phyloP scores from a whole-genome alignment of 1,140 invertebrate species.

The Holcopasites calliopsidis region DNA sequence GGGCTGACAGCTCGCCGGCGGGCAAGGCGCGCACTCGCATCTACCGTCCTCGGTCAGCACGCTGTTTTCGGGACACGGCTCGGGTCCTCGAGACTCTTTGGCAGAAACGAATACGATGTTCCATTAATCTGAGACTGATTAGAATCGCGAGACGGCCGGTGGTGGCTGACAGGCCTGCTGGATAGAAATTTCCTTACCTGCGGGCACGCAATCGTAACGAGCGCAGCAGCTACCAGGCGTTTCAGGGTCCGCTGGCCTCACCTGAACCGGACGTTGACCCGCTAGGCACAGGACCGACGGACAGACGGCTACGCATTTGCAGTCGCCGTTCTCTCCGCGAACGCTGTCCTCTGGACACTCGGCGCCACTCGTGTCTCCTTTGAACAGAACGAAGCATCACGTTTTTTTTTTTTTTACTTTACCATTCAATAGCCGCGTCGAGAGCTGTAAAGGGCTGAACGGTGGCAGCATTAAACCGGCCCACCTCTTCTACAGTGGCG shows the following conservation, averaged over 20 bases:
- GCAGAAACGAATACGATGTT: background rate
- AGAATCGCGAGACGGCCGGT: background rate
- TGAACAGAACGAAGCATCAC: slow-evolving; percentile 26
- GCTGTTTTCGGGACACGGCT: slow-evolving; percentile 71
- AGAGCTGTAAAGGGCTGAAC: too few relatives aligned
- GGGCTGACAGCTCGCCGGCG: slow-evolving; percentile 65
- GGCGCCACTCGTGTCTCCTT: slow-evolving; percentile 13
- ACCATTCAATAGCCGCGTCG: too few relatives aligned
- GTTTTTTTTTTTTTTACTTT: background rate
- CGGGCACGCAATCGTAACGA: slow-evolving; percentile 48
- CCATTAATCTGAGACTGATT: too few relatives aligned
- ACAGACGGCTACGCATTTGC: slow-evolving; percentile 50
- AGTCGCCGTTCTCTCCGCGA: slow-evolving; percentile 45
- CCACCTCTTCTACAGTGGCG: background rate
- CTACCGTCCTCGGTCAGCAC: slow-evolving; percentile 67
- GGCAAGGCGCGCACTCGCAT: slow-evolving; percentile 74
- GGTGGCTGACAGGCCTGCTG: too few relatives aligned
- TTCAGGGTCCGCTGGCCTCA: slow-evolving; percentile 27
- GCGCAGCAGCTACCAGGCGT: slow-evolving; percentile 57
- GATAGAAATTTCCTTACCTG: slow-evolving; percentile 58
- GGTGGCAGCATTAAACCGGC: too few relatives aligned
- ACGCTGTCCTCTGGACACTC: slow-evolving; percentile 55
- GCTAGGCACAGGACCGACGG: slow-evolving; percentile 31
- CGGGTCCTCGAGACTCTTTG: slow-evolving; percentile 3
- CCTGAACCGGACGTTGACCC: slow-evolving; percentile 36